These are phyloP conservation scores for Athrips mouffetella DNA, from an alignment of 2,888 invertebrate species.

Conservation along the genomic window DNA sequence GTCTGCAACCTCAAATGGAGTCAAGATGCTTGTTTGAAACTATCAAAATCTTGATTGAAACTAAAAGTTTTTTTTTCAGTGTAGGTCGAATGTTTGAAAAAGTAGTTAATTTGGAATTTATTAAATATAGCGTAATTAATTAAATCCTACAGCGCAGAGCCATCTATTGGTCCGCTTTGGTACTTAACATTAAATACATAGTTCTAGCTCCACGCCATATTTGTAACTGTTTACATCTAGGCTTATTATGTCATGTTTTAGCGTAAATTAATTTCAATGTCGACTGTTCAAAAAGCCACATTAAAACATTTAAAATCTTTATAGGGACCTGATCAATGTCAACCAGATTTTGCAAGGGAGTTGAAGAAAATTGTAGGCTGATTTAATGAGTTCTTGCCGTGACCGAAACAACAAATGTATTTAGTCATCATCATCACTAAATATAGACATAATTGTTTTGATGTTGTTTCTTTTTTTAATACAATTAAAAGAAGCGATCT, in stretches of 20 bases:
- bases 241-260: not conserved
- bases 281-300: not conserved
- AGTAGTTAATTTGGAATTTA: too few relatives aligned
- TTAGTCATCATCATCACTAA: slow-evolving; percentile 7
- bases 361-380: slow-evolving; percentile 7
- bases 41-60: too few relatives aligned
- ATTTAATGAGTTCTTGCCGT: slow-evolving; percentile 5
- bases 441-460: not conserved
- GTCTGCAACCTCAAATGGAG: too few relatives aligned
- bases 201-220: too few relatives aligned
- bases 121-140: too few relatives aligned
- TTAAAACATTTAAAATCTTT: slow-evolving; percentile 5
- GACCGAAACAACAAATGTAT: slow-evolving; percentile 8
- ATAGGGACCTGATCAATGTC: slow-evolving; percentile 9
- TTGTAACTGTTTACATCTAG: too few relatives aligned
- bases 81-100: too few relatives aligned
- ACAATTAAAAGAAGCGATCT: not conserved
- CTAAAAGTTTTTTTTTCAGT: too few relatives aligned
- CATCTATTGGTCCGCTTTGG: too few relatives aligned
- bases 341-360: slow-evolving; percentile 5
- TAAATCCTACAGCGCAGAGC: too few relatives aligned
- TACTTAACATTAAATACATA: too few relatives aligned
- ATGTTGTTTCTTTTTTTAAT: not conserved
- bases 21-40: too few relatives aligned
- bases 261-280: slow-evolving; percentile 17